These are phyloP conservation scores for Pseudopodoces humilis DNA, from an alignment of 2,113 vertebrate species.

Conservation along the genomic window DNA sequence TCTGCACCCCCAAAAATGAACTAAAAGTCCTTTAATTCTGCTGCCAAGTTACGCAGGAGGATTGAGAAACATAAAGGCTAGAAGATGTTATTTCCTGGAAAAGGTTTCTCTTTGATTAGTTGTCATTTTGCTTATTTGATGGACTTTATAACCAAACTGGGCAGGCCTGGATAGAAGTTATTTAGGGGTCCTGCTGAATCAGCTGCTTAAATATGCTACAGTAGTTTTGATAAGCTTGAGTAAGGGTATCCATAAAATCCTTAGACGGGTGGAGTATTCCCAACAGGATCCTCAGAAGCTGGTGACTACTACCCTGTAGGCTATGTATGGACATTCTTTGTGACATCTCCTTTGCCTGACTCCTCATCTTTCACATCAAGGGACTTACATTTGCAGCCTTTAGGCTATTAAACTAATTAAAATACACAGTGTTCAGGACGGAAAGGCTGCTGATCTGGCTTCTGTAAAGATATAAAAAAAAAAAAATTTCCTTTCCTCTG, in stretches of 20 bases:
- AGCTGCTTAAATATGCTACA: background rate
- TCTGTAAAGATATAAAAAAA: constrained; percentile 12
- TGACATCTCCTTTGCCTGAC: background rate
- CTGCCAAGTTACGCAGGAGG: background rate
- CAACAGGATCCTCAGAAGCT: background rate
- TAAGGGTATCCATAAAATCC: background rate
- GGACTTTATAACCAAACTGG: background rate
- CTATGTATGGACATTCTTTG: background rate
- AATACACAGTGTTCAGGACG: constrained; percentile 22
- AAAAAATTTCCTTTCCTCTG: constrained; percentile 21
- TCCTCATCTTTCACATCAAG: background rate
- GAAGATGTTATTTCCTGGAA: background rate
- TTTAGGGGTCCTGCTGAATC: background rate
- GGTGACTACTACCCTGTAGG: background rate
- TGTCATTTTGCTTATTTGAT: background rate
- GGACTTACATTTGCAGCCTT: background rate
- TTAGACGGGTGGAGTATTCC: background rate
- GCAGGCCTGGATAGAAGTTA: background rate
- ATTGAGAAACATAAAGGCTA: background rate
- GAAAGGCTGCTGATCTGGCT: constrained; percentile 29
- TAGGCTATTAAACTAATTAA: constrained; percentile 27
- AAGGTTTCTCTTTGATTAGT: background rate
- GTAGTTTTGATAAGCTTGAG: background rate
- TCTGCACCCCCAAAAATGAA: background rate
- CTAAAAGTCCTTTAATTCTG: background rate